Evolutionary conservation across 2,113 vertebrate species (phyloP).

Genomic region (Syrrhaptes paradoxus): DNA sequence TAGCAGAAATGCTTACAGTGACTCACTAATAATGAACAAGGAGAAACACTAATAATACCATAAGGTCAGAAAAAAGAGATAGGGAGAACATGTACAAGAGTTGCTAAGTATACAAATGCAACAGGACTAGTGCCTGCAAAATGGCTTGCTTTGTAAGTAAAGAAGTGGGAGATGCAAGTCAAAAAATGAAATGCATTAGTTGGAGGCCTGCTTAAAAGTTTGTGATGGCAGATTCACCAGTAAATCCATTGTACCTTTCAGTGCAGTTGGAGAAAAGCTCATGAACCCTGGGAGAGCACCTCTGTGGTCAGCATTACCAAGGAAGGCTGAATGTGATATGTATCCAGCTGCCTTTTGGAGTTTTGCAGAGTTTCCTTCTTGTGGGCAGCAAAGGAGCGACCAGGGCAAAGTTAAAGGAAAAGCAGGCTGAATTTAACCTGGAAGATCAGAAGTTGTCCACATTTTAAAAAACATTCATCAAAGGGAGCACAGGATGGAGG

Average conservation of each 20-base stretch:
- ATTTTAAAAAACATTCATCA: conserved; percentile 1
- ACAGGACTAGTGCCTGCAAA: background rate
- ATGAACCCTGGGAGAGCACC: background rate
- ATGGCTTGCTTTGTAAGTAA: background rate
- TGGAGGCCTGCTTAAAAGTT: background rate
- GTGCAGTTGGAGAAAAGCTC: background rate
- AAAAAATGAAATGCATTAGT: background rate
- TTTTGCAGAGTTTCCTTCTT: conserved; percentile 1
- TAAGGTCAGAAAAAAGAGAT: background rate
- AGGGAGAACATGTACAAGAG: background rate
- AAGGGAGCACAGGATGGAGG: conserved; percentile 17
- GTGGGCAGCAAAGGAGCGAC: background rate
- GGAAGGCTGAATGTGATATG: background rate
- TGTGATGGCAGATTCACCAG: background rate
- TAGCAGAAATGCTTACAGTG: background rate
- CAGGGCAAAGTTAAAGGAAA: conserved; percentile 40
- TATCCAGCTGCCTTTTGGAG: background rate
- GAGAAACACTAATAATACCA: background rate
- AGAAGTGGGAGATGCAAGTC: background rate
- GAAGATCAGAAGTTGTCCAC: background rate
- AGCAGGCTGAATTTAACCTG: conserved; percentile 8
- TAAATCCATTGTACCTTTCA: background rate
- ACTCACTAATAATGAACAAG: background rate
- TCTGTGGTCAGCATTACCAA: background rate
- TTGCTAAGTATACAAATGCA: background rate